Evolutionary conservation across 2,888 invertebrate genomes (phyloP), one percentile per base, ranked within the genome.

Genomic region (Tanypteryx hageni): DNA sequence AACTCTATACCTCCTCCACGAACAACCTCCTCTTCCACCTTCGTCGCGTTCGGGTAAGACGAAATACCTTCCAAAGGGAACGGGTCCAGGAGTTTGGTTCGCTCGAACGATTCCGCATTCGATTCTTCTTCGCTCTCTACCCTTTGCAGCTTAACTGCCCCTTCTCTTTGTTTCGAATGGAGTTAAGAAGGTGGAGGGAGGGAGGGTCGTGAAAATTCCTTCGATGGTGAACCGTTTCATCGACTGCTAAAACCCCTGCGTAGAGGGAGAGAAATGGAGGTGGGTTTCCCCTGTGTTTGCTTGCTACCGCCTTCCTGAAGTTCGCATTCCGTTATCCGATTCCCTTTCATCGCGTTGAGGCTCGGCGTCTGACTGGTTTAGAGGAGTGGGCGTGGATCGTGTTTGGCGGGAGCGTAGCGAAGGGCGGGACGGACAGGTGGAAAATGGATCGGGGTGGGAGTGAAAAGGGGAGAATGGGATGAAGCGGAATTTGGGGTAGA

Each of bases 201-300:
- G 76, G 27, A 22, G 76, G 11, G 14, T 22, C 27, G 22, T 76
- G 76, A 27, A 76, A 76, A 76, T 76, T 76, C 76, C 76, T 76
- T 76, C 76, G 76, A 76, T 76, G 76, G 22, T 27, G 22, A 27
- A 76, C n/a, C 76, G 76, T 76, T 76, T 76, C 76, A 76, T 76
- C 61, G 61, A 61, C 13, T 61, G 22, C 68, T 10, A 68, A 68
- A 44, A 44, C 44, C 44, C 44, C 44, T 5, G 5, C 44, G 44
- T 44, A 44, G 1, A 44, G 44, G 44, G 44, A 44, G 44, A 44
- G 44, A n/a, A n/a, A 27, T 27, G 22, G 76, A 27, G 76, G 22
- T 76, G 76, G 22, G 76, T 76, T 76, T 27, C 44, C 44, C 44
- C 44, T 76, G 22, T 76, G 76, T 76, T 76, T 76, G 22, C 18